These are phyloP conservation scores for Sus cebifrons DNA, from an alignment of 2,797 vertebrate species.

Conservation along the genomic window DNA sequence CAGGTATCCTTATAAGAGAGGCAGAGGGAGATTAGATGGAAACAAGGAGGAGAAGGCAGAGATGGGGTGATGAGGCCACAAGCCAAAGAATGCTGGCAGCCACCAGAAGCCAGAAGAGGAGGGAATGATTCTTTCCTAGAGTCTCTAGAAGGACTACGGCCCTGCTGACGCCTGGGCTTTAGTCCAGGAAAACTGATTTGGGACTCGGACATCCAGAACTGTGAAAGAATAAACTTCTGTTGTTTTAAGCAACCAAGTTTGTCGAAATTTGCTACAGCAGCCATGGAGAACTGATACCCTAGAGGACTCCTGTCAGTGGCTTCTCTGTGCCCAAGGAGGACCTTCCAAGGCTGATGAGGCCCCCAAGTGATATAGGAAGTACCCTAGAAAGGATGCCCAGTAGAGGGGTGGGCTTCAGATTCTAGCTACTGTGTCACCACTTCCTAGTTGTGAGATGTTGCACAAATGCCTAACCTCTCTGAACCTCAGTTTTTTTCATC, in stretches of 20 bases:
- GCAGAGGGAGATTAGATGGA: neutral
- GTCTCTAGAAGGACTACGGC: too few species aligned
- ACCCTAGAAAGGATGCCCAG: neutral
- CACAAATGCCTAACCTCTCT: neutral
- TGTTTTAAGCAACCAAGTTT: neutral
- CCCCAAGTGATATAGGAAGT: neutral
- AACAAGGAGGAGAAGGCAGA: neutral
- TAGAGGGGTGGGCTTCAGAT: neutral
- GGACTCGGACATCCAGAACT: neutral
- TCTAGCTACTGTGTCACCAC: neutral
- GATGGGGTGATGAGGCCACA: neutral
- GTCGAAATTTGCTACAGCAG: neutral
- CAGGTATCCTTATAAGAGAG: neutral
- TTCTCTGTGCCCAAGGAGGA: neutral
- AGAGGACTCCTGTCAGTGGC: neutral
- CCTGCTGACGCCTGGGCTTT: neutral
- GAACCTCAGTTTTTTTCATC: neutral
- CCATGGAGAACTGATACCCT: neutral
- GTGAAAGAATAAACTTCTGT: neutral
- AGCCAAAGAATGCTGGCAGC: neutral
- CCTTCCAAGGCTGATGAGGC: neutral
- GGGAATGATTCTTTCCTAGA: rapidly evolving
- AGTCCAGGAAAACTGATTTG: too few species aligned
- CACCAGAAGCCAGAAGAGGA: neutral
- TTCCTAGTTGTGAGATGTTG: neutral